Evolutionary conservation across 2,113 vertebrate genomes (phyloP).

Genomic region (Nesoenas mayeri): DNA sequence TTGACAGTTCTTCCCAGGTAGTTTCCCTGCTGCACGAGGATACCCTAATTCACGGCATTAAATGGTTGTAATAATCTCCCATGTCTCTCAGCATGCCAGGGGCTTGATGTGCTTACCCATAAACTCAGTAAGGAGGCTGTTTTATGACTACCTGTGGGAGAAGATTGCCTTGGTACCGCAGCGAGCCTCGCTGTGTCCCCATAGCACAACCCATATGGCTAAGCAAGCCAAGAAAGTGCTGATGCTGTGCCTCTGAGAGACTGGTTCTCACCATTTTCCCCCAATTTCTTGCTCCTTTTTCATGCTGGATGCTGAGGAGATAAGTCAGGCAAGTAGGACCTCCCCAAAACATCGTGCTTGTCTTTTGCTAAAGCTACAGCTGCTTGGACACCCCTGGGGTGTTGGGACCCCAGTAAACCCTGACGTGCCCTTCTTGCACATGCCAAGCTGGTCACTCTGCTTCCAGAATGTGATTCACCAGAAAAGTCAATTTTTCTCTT

Average conservation of each 20-base stretch:
- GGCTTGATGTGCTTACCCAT: constrained; percentile 1
- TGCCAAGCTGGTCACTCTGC: rapidly evolving
- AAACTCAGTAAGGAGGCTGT: constrained; percentile 13
- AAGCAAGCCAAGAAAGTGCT: neutral
- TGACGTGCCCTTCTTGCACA: neutral
- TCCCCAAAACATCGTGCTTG: rapidly evolving
- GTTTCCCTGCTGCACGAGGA: constrained; percentile 1
- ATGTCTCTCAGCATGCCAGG: neutral
- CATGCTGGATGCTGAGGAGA: neutral
- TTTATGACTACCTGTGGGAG: constrained; percentile 12
- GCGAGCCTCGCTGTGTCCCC: neutral
- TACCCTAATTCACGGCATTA: constrained; percentile 19
- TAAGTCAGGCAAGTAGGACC: neutral
- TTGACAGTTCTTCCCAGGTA: neutral
- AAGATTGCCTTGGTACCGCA: neutral
- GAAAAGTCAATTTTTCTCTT: constrained; percentile 44
- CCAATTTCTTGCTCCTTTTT: neutral
- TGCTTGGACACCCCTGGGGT: neutral
- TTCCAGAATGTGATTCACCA: neutral
- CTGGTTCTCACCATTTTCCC: neutral
- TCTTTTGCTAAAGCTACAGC: neutral
- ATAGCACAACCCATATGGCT: neutral
- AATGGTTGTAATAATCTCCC: constrained; percentile 12
- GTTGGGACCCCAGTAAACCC: neutral
- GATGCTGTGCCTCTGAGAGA: neutral